Percentiles rank a stretch among this genome's conserved stretches.
These are phyloP conservation scores for Chromoteleia sp. DNA, from an alignment of 2,888 invertebrate species.

Conservation along the genomic window DNA sequence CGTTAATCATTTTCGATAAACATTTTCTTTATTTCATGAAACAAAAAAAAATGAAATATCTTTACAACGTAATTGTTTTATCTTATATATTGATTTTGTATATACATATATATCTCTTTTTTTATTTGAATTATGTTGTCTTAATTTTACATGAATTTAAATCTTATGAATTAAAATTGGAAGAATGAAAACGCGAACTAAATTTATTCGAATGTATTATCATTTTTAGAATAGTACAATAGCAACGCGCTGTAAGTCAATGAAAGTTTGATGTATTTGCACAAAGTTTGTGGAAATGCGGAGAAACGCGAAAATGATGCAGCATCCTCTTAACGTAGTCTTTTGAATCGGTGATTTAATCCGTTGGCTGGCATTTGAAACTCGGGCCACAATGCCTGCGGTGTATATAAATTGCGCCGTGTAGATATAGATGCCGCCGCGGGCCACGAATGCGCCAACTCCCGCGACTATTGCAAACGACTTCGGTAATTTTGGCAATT, in stretches of 20 bases:
- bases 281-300: conserved; percentile 20
- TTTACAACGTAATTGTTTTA: too few species aligned
- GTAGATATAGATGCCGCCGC: conserved; percentile 49
- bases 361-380: conserved; percentile 45
- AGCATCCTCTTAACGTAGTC: conserved; percentile 44
- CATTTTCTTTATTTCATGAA: too few species aligned
- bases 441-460: conserved; percentile 45
- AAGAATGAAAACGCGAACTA: too few species aligned
- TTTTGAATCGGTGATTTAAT: conserved; percentile 64
- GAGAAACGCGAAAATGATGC: conserved; percentile 41
- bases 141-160: too few species aligned
- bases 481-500: conserved; percentile 67
- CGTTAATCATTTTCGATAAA: too few species aligned
- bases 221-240: not conserved
- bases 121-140: too few species aligned
- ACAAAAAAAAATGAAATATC: too few species aligned
- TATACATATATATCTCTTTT: too few species aligned
- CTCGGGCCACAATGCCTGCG: conserved; percentile 39
- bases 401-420: conserved; percentile 50
- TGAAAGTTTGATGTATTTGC: conserved; percentile 50
- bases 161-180: too few species aligned
- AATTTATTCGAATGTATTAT: conserved; percentile 13
- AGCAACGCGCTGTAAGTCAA: conserved; percentile 17
- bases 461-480: conserved; percentile 59
- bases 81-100: too few species aligned